Evolutionary conservation across 1,140 invertebrate genomes (phyloP), one percentile per base, ranked within the genome.

Genomic region (Drosophila aff.): DNA sequence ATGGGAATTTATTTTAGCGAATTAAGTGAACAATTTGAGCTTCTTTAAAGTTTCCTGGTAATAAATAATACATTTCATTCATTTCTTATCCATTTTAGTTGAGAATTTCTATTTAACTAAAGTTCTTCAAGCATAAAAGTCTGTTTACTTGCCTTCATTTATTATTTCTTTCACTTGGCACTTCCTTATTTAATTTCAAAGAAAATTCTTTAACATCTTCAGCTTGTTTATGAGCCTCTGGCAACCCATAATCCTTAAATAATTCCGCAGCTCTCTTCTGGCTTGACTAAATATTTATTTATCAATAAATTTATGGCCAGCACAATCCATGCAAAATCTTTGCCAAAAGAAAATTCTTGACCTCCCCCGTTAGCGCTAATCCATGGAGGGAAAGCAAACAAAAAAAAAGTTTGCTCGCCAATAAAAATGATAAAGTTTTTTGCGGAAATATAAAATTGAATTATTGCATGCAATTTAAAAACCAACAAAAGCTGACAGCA

Each of bases 371-470:
- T 18, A 36, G 13, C 64, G 68, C 55, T 74, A 74, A 74, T 61
- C 71, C 71, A 36, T 43, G 65, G 38, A 16, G n/a, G 26, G 2
- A 49, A 49, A n/a, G 38, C 11, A 38, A 36, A 13, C 9, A 21
- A 28, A 33, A 47, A 63, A 57, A 71, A 80, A 64, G 47, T 78
- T 67, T 58, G 61, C 44, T 57, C 76, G 74, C 78, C 84, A 90
- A 90, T 90, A 90, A 91, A 90, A 90, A 90, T 90, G 86, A 90
- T 91, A 90, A 90, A 91, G 76, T 73, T 60, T 76, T 61, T 79
- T 90, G 77, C 90, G 90, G 90, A 91, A 83, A 92, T 91, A 91
- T 91, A 91, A 91, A 91, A 86, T 86, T 91, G 90, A 91, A 91
- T 91, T 91, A 91, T 91, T 91, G 84, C 80, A 77, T 80, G 90